Percentiles rank a stretch among this genome's conserved stretches.
Evolutionary conservation across 2,113 vertebrate species (phyloP).

Genomic region (Silurus meridionalis): DNA sequence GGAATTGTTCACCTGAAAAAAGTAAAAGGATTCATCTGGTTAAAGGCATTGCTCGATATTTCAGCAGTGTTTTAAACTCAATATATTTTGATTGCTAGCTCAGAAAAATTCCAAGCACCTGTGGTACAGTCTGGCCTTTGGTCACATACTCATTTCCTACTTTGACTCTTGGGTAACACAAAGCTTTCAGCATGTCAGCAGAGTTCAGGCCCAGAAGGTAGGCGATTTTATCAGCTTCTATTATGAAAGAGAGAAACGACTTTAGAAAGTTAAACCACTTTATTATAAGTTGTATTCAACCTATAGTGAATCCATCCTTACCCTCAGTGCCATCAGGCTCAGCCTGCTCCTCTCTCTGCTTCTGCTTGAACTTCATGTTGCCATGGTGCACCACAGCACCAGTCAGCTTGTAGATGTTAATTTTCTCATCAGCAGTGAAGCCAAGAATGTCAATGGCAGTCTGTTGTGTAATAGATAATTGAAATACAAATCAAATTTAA

Average conservation of each 20-base stretch:
- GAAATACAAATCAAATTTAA: background rate
- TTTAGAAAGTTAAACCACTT: background rate
- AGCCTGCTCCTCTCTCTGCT: slow-evolving; percentile 86
- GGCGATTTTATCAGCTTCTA: slow-evolving; percentile 61
- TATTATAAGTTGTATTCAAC: slow-evolving; percentile 17
- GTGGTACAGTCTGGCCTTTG: slow-evolving; percentile 61
- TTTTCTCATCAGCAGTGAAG: slow-evolving; percentile 65
- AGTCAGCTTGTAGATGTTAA: slow-evolving; percentile 69
- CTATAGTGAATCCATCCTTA: slow-evolving; percentile 53
- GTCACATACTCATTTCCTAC: slow-evolving; percentile 62
- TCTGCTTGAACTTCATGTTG: slow-evolving; percentile 70
- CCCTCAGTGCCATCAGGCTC: slow-evolving; percentile 89
- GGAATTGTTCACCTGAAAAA: slow-evolving; percentile 53
- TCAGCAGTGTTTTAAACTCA: background rate
- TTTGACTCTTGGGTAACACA: slow-evolving; percentile 61
- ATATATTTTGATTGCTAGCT: background rate
- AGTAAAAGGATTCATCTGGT: background rate
- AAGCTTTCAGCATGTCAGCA: slow-evolving; percentile 59
- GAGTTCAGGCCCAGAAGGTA: slow-evolving; percentile 63
- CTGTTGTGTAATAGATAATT: slow-evolving; percentile 47
- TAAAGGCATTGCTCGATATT: background rate
- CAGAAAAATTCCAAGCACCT: slow-evolving; percentile 31
- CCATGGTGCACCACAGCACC: slow-evolving; percentile 60
- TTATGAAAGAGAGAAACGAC: background rate
- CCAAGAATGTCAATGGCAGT: slow-evolving; percentile 71